These are phyloP conservation scores for Phainopepla nitens DNA, from an alignment of 2,113 vertebrate genomes.

Conservation along the genomic window DNA sequence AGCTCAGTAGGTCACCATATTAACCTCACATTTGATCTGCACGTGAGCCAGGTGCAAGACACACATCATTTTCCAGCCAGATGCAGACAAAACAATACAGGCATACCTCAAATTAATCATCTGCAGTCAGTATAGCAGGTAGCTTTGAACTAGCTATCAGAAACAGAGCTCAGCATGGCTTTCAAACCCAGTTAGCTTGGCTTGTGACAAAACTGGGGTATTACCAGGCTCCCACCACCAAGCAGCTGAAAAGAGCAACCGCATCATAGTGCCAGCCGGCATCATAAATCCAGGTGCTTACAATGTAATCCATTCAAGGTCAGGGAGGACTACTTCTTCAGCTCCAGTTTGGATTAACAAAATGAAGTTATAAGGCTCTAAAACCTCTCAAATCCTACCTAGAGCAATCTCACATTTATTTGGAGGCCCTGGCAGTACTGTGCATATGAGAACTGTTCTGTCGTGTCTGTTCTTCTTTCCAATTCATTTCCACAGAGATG, in stretches of 20 bases:
- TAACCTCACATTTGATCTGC: neutral
- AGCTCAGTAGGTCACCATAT: neutral
- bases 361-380: neutral
- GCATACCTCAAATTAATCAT: neutral
- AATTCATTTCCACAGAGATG: neutral
- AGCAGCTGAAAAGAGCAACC: neutral
- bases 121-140: neutral
- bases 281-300: neutral
- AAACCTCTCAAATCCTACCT: neutral
- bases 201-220: neutral
- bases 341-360: neutral
- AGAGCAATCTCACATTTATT: neutral
- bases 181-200: neutral
- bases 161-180: neutral
- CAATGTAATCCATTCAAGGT: neutral
- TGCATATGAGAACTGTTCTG: neutral
- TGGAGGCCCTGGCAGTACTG: neutral
- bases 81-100: neutral
- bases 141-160: neutral
- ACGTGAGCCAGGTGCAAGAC: neutral
- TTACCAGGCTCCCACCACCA: neutral
- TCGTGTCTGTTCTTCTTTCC: neutral
- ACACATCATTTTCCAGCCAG: neutral
- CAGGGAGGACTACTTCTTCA: neutral
- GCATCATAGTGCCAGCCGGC: neutral